phyloP scores from a whole-genome alignment of 2,888 invertebrate species.

The Alitta virens region DNA sequence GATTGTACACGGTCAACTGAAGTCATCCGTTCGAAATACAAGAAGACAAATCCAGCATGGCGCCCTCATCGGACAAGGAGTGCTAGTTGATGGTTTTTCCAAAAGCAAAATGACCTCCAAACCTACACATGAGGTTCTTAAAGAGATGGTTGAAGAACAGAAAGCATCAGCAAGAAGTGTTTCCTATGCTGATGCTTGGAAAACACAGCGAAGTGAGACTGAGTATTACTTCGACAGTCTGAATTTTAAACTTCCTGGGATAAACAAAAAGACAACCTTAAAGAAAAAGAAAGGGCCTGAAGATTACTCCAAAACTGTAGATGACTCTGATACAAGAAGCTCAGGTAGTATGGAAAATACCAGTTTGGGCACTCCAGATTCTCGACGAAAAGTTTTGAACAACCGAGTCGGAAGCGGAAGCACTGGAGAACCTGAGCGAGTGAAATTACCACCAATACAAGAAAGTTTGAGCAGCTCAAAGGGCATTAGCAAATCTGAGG shows the following conservation, averaged over 20 bases:
- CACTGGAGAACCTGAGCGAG: neutral
- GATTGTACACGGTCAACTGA: slow-evolving; percentile 41
- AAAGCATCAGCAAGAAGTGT: neutral
- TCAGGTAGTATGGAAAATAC: neutral
- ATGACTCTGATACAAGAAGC: neutral
- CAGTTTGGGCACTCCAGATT: neutral
- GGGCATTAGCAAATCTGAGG: neutral
- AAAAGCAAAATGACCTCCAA: slow-evolving; percentile 18
- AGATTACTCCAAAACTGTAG: slow-evolving; percentile 1
- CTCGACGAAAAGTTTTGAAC: too few relatives aligned
- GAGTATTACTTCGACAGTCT: too few relatives aligned
- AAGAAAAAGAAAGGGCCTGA: too few relatives aligned
- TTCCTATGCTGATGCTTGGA: neutral
- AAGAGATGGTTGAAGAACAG: neutral
- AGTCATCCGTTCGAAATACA: slow-evolving; percentile 39
- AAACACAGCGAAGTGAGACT: neutral
- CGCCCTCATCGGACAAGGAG: slow-evolving; percentile 26
- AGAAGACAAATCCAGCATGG: slow-evolving; percentile 16
- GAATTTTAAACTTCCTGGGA: neutral
- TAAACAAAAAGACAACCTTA: too few relatives aligned
- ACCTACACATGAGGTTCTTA: neutral
- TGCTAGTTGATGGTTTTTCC: slow-evolving; percentile 29
- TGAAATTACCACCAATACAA: slow-evolving; percentile 4
- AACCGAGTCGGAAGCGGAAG: too few relatives aligned
- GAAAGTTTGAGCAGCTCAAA: neutral